phyloP scores from a whole-genome alignment of 1,140 invertebrate genomes.

The Ridgeia piscesae region DNA sequence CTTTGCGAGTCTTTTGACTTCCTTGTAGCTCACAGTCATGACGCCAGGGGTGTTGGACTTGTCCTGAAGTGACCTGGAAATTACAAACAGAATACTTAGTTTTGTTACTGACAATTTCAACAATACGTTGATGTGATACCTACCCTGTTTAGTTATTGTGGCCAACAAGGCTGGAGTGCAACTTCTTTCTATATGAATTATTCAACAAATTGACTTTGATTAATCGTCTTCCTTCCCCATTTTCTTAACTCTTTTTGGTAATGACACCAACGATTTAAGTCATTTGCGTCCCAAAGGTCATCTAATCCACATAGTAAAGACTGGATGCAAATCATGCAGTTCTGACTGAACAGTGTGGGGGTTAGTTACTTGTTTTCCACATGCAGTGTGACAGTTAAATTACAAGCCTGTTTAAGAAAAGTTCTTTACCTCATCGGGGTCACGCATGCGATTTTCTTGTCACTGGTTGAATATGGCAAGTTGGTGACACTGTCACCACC shows the following conservation, averaged over 20 bases:
- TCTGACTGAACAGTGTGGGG: not conserved
- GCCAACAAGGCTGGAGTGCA: too few relatives aligned
- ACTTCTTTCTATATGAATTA: too few relatives aligned
- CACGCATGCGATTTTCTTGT: not conserved
- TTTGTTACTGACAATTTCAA: not conserved
- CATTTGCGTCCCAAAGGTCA: not conserved
- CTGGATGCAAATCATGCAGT: not conserved
- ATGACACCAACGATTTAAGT: not conserved
- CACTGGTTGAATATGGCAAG: not conserved
- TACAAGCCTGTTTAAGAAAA: not conserved
- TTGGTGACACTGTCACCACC: not conserved
- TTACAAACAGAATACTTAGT: not conserved
- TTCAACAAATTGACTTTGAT: too few relatives aligned
- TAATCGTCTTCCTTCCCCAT: too few relatives aligned
- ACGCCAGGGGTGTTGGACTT: not conserved
- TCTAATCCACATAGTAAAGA: not conserved
- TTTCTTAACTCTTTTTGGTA: too few relatives aligned
- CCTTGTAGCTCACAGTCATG: not conserved
- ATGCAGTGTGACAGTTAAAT: not conserved
- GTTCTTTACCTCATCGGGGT: not conserved
- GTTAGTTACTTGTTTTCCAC: not conserved
- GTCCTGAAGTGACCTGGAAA: conserved; percentile 13
- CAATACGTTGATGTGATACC: not conserved
- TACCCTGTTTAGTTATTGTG: too few relatives aligned
- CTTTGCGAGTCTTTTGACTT: not conserved